Conservation (phyloP, 2,113 vertebrate genomes). For the Pteronura brasiliensis region DNA sequence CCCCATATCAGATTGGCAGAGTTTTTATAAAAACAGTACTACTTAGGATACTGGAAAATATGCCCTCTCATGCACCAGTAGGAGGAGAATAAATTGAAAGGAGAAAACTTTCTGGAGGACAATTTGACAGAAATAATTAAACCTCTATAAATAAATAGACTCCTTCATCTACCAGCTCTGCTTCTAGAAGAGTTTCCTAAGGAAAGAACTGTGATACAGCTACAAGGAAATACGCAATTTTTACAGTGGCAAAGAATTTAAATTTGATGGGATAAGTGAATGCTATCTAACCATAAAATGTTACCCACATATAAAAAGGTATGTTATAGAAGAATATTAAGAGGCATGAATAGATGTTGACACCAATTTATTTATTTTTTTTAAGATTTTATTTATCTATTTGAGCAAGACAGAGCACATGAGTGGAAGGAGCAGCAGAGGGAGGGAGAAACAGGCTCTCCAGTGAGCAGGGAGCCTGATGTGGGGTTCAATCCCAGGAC, state of each 20-base stretch:
- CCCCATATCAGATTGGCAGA: conserved; percentile 15
- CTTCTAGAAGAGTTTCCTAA: not conserved
- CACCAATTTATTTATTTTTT: not conserved
- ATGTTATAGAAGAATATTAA: not conserved
- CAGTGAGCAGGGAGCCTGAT: not conserved
- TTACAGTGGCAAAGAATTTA: not conserved
- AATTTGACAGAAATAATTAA: conserved; percentile 35
- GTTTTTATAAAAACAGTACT: conserved; percentile 9
- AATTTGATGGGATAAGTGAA: not conserved
- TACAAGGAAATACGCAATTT: not conserved
- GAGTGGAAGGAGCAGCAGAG: not conserved
- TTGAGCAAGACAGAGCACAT: not conserved
- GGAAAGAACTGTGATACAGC: not conserved
- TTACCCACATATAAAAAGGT: not conserved
- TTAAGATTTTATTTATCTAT: not conserved
- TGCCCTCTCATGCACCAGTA: not conserved
- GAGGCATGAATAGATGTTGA: not conserved
- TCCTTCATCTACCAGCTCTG: not conserved
- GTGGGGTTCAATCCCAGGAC: fast-evolving
- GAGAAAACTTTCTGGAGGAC: not conserved
- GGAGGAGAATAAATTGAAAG: conserved; percentile 36
- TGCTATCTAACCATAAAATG: not conserved
- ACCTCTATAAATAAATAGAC: not conserved
- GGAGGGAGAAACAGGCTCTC: not conserved
- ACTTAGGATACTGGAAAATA: conserved; percentile 14